Percentiles rank a stretch among this genome's conserved stretches.
Conservation (phyloP, 2,113 vertebrate genomes). For the Spermophilus dauricus region DNA sequence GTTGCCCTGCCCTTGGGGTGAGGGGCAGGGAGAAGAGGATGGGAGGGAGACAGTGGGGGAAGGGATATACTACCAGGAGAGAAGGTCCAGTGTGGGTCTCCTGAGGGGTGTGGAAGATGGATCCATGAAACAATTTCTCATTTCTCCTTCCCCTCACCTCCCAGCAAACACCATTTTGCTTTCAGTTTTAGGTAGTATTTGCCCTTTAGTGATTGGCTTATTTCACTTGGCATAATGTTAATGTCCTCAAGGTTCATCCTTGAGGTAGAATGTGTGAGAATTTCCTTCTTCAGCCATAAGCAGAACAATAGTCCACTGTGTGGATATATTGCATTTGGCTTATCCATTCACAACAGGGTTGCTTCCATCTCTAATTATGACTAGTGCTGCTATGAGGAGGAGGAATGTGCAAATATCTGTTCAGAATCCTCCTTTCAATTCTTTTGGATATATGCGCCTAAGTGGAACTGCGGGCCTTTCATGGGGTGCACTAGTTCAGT, state of each 20-base stretch:
- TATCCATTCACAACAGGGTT: background rate
- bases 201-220: constrained; percentile 6
- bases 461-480: background rate
- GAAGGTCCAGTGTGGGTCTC: background rate
- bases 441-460: background rate
- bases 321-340: background rate
- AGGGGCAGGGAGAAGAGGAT: background rate
- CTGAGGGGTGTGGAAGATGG: background rate
- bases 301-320: background rate
- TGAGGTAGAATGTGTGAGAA: background rate
- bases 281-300: background rate
- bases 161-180: background rate
- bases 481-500: background rate
- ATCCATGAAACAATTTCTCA: background rate
- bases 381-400: background rate
- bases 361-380: background rate
- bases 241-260: background rate
- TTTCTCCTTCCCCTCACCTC: background rate
- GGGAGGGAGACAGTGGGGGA: background rate
- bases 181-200: background rate
- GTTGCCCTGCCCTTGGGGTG: background rate
- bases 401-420: background rate
- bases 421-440: background rate
- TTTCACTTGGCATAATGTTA: background rate
- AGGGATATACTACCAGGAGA: background rate